These are phyloP conservation scores for Thalassoma bifasciatum DNA, from an alignment of 2,113 vertebrate genomes.

Conservation along the genomic window DNA sequence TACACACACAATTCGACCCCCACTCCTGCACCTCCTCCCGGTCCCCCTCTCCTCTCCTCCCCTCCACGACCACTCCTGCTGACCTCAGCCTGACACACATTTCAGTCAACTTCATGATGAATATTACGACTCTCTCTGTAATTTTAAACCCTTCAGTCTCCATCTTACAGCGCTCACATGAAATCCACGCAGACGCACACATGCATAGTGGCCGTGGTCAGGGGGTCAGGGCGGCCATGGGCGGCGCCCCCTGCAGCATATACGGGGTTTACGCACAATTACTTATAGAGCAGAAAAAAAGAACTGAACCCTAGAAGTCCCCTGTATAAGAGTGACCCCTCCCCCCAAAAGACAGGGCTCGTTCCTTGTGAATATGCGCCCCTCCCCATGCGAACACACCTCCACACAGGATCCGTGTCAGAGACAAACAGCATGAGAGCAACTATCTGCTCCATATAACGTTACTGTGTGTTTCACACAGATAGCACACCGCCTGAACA, in stretches of 20 bases:
- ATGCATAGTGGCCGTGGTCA: not conserved
- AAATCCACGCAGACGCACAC: not conserved
- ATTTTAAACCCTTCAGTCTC: not conserved
- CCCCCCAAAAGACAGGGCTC: constrained; percentile 27
- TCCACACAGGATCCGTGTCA: constrained; percentile 28
- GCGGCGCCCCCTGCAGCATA: constrained; percentile 21
- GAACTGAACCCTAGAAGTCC: constrained; percentile 43
- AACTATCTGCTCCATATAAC: not conserved
- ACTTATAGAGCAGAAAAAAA: constrained; percentile 8
- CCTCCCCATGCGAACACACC: constrained; percentile 53
- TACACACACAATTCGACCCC: constrained; percentile 2
- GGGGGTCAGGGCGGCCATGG: constrained; percentile 23
- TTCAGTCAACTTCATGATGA: constrained; percentile 32
- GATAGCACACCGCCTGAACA: too few species aligned
- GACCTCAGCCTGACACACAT: constrained; percentile 49
- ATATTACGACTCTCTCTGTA: constrained; percentile 5
- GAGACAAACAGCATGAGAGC: not conserved
- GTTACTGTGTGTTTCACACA: too few species aligned
- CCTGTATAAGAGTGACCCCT: not conserved
- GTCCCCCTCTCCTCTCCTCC: not conserved
- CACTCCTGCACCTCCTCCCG: not conserved
- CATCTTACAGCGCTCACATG: not conserved
- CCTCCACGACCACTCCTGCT: constrained; percentile 22
- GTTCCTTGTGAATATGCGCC: constrained; percentile 28
- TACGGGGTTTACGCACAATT: not conserved